Evolutionary conservation across 2,888 invertebrate species (phyloP).

Genomic region (Phalera bucephala): DNA sequence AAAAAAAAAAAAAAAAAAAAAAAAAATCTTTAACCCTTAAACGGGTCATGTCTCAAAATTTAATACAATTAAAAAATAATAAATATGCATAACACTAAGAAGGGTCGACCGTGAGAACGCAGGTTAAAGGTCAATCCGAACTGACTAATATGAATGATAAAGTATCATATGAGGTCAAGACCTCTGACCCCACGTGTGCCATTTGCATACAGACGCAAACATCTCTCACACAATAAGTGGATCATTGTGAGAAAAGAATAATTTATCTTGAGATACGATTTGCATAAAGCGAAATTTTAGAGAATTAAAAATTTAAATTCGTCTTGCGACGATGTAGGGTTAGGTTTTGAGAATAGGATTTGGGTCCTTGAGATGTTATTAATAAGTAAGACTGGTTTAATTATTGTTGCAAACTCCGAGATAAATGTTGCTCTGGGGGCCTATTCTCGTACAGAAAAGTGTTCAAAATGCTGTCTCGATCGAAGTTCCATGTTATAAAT

Average conservation of each 20-base stretch:
- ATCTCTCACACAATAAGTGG: conserved; percentile 16
- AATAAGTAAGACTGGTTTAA: neutral
- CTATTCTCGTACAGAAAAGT: no score
- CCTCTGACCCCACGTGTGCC: conserved; percentile 72
- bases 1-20: no score
- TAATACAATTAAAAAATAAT: neutral
- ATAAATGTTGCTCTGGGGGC: no score
- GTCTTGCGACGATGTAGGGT: conserved; percentile 29
- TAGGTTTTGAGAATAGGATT: conserved; percentile 26
- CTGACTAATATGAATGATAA: conserved; percentile 48
- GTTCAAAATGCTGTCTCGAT: no score
- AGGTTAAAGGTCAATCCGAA: conserved; percentile 62
- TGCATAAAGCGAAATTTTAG: conserved; percentile 61
- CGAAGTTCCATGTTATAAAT: no score
- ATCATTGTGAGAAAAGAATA: neutral
- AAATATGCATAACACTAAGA: conserved; percentile 9
- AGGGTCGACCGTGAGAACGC: conserved; percentile 66
- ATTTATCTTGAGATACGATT: conserved; percentile 42
- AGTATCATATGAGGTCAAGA: conserved; percentile 63
- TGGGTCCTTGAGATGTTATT: conserved; percentile 12
- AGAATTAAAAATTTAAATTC: conserved; percentile 36
- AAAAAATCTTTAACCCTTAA: no score
- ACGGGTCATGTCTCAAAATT: neutral
- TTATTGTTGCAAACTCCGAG: neutral
- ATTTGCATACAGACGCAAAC: conserved; percentile 41